These are phyloP conservation scores for Kryptolebias ocellatus DNA, from an alignment of 2,797 vertebrate genomes.

Conservation along the genomic window DNA sequence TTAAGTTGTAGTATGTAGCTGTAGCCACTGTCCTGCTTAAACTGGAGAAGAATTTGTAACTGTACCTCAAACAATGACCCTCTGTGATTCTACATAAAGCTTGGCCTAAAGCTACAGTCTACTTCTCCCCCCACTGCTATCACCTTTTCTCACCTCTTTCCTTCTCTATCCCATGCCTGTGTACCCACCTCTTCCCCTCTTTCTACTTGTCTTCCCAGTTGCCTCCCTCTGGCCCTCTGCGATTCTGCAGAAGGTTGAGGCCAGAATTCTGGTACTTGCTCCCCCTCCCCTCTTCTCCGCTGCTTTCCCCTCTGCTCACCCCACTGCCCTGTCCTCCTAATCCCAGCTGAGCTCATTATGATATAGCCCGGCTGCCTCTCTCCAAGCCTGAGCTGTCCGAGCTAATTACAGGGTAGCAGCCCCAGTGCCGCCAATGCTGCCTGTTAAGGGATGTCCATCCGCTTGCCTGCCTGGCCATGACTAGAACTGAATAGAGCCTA, in stretches of 20 bases:
- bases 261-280: slow-evolving; percentile 80
- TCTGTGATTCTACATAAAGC: slow-evolving; percentile 65
- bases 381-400: slow-evolving; percentile 98
- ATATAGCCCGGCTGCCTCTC: slow-evolving; percentile 98
- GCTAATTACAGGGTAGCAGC: slow-evolving; percentile 99
- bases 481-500: slow-evolving; percentile 64
- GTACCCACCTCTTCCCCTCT: slow-evolving; percentile 58
- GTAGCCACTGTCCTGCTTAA: slow-evolving; percentile 59
- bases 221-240: slow-evolving; percentile 72
- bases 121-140: slow-evolving; percentile 68
- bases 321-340: slow-evolving; percentile 99
- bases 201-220: slow-evolving; percentile 70
- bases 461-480: slow-evolving; percentile 67
- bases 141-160: slow-evolving; percentile 75
- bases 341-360: slow-evolving; percentile 99
- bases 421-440: slow-evolving; percentile 81
- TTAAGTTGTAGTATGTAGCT: slow-evolving; percentile 16
- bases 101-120: slow-evolving; percentile 72
- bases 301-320: slow-evolving; percentile 86
- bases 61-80: slow-evolving; percentile 56
- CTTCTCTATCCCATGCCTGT: slow-evolving; percentile 47
- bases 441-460: slow-evolving; percentile 94
- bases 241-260: slow-evolving; percentile 73
- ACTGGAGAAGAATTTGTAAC: slow-evolving; percentile 56
- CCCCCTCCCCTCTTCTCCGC: slow-evolving; percentile 37